Percentiles rank a stretch among this genome's conserved stretches.
These are phyloP conservation scores for Drosophila infuscata DNA, from an alignment of 2,888 invertebrate genomes.

Conservation along the genomic window DNA sequence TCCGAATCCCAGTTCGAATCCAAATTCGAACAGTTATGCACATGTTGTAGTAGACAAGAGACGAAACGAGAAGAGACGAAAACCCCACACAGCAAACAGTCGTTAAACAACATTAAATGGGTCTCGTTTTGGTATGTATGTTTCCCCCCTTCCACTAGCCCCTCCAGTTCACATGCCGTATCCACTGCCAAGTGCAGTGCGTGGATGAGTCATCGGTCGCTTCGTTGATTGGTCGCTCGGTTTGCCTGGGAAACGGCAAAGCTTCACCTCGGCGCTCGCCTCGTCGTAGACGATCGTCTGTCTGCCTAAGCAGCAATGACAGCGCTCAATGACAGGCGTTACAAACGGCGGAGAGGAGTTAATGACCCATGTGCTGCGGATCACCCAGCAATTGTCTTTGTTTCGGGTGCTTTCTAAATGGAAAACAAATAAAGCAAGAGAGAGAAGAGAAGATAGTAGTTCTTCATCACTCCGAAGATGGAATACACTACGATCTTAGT, in stretches of 20 bases:
- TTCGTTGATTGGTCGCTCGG: conserved; percentile 12
- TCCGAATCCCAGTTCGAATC: conserved; percentile 44
- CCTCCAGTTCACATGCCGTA: neutral
- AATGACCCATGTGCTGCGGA: conserved; percentile 70
- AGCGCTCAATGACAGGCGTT: conserved; percentile 78
- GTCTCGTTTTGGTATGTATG: conserved; percentile 62
- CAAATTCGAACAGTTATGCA: conserved; percentile 71
- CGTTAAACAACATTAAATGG: conserved; percentile 79
- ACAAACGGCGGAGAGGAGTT: conserved; percentile 71
- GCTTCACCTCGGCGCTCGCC: conserved; percentile 69
- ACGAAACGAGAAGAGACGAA: conserved; percentile 34
- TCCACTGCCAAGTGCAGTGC: conserved; percentile 40
- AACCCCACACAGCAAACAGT: conserved; percentile 65
- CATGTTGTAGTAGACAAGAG: conserved; percentile 58
- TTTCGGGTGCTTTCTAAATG: conserved; percentile 70
- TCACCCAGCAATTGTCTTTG: conserved; percentile 73
- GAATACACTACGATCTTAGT: conserved; percentile 4
- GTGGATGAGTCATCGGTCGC: conserved; percentile 47
- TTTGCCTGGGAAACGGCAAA: conserved; percentile 50
- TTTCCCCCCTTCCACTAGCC: neutral
- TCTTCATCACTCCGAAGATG: neutral
- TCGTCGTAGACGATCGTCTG: conserved; percentile 57
- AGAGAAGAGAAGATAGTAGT: neutral
- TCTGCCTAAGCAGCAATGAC: conserved; percentile 77
- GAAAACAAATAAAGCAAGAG: conserved; percentile 67